Base-by-base conservation (phyloP, 2,113 vertebrate genomes). In the Myrmophylax atrothorax region DNA sequence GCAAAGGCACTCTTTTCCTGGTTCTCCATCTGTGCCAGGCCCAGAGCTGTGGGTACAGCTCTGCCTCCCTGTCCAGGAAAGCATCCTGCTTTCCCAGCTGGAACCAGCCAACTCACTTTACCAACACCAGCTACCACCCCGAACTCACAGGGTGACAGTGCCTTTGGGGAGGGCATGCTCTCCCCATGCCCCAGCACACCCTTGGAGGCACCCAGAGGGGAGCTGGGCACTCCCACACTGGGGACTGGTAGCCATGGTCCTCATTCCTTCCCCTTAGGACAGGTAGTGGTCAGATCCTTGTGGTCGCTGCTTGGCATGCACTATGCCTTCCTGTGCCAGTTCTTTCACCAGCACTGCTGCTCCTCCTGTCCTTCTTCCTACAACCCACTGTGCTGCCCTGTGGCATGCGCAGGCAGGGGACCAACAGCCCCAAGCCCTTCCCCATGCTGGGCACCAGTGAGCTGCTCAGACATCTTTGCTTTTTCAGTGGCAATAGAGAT, bases 81-180 rank as follows among this genome's bases (percentile, higher is more conserved):
- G 35, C 1, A 6, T 69, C 58, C 42, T 72, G 63, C 89, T 60
- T 59, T 68, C 38, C 66, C 73, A 80, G 44, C 81, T 50, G 40
- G 47, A 58, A 35, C 12, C 58, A 4, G 23, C 44, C 66, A n/a
- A 1, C 38, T 62, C 84, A 55, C 74, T 53, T 42, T 44, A 28
- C 68, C 62, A 44, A 12, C 8, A 12, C 44, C 72, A 46, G 49
- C 59, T 80, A 50, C 55, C 78, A 64, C 14, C 31, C n/a, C 0
- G 0, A 29, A 56, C 80, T 84, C 0, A 0, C 46, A 44, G 40
- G 24, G 31, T 68, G 62, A 31, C 59, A 35, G 31, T 38, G 64
- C 44, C 44, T 72, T 17, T 29, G 52, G 29, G n/a, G 35, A 72
- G 25, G 10, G 18, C 29, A 23, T 59, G 44, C 47, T 83, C 47